phyloP scores from a whole-genome alignment of 2,888 invertebrate species.

The Epicampocera succincta region DNA sequence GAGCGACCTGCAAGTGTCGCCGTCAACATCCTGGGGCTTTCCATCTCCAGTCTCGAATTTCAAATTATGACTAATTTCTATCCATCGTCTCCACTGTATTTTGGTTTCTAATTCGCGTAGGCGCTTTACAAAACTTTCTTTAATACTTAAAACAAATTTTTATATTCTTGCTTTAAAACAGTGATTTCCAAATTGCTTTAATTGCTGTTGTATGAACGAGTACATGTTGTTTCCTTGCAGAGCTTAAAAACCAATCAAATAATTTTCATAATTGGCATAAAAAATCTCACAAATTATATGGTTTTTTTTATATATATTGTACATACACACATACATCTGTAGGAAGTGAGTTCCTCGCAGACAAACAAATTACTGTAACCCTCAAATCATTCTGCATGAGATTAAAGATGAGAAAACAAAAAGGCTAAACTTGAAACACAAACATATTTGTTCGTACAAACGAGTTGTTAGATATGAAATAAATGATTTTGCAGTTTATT shows the following conservation, averaged over 20 bases:
- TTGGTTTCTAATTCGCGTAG: constrained; percentile 10
- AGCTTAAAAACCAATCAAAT: constrained; percentile 48
- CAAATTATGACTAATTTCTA: no score
- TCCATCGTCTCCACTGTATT: no score
- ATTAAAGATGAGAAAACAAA: constrained; percentile 31
- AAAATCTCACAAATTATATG: constrained; percentile 33
- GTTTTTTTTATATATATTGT: no score
- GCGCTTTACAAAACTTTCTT: constrained; percentile 2
- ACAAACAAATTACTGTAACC: constrained; percentile 39
- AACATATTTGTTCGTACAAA: not conserved
- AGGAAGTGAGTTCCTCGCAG: not conserved
- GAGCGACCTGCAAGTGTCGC: no score
- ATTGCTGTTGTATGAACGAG: constrained; percentile 38
- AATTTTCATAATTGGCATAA: constrained; percentile 66
- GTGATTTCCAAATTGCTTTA: constrained; percentile 57
- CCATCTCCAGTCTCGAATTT: no score
- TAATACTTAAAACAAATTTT: not conserved
- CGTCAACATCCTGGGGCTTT: no score
- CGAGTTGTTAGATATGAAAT: constrained; percentile 50
- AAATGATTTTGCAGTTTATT: constrained; percentile 61
- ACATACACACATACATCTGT: no score
- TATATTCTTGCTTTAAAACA: not conserved
- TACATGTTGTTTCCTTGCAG: not conserved
- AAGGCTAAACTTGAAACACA: constrained; percentile 1
- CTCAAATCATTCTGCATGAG: constrained; percentile 25